Evolutionary conservation across 2,113 vertebrate genomes (phyloP), one percentile per base, ranked within the genome.

Genomic region (Polyodon spathula): DNA sequence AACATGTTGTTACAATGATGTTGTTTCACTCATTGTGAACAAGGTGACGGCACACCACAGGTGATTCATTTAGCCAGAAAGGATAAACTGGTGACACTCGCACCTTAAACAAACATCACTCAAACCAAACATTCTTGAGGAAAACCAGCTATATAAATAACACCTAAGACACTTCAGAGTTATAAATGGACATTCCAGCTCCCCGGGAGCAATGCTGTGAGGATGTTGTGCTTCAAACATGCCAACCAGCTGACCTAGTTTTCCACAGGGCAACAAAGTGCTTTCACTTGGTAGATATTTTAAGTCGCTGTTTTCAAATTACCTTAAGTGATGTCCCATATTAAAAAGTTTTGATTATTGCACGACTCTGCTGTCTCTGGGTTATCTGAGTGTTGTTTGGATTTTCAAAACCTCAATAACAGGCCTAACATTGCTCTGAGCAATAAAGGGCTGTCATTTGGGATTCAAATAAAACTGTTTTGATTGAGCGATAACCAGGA

Each of bases 241-340:
- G 40, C 38, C 14, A 62, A 55, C 40, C 38, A 54, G 52, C 16
- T 4, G 44, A 7, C 66, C 58, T 63, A 64, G 71, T 71, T 68
- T 7, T 48, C 56, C 63, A 52, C 46, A 56, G 73, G 68, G 67
- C 72, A 71, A 37, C 9, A 66, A 68, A 63, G 63, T 71, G 70
- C 76, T 59, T 56, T 70, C 64, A 61, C 75, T 73, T 67, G 73
- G 68, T 74, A 68, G 69, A 74, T 65, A 63, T 70, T 68, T 70
- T 71, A 78, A 79, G 76, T 78, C 72, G 71, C 73, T 69, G 62
- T 66, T 70, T 78, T 73, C 60, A 54, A 61, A 73, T 78, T 60
- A 68, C 64, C 70, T 75, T n/a, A 75, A 77, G 73, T 64, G 73
- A 77, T 76, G 71, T 72, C 81, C 73, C 40, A 54, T 71, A 68